Evolutionary conservation across 2,888 invertebrate species (phyloP).

Genomic region (Sclerodermus sp.): DNA sequence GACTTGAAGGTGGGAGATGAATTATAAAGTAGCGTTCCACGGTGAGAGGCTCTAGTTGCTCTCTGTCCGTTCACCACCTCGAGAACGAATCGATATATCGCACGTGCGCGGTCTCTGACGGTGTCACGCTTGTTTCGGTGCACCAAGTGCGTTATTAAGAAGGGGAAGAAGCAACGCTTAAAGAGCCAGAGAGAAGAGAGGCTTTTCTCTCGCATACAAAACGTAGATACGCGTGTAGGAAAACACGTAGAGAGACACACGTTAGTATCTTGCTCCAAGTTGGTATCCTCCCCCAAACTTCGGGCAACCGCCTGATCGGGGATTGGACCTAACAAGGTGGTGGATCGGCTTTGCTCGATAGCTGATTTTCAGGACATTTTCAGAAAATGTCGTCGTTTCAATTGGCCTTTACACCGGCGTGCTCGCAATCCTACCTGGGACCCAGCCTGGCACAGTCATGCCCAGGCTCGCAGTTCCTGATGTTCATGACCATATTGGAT

Average conservation of each 20-base stretch:
- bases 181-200: too few species aligned
- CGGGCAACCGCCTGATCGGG: too few species aligned
- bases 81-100: conserved; percentile 8
- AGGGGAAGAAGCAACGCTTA: too few species aligned
- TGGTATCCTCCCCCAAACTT: too few species aligned
- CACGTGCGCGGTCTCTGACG: conserved; percentile 7
- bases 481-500: conserved; percentile 70
- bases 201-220: too few species aligned
- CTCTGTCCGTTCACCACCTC: conserved; percentile 14
- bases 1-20: conserved; percentile 48
- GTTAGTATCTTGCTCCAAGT: too few species aligned
- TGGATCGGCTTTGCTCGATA: too few species aligned
- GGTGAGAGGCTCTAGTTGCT: conserved; percentile 52
- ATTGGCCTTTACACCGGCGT: conserved; percentile 49
- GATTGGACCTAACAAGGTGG: too few species aligned
- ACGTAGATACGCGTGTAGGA: too few species aligned
- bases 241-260: too few species aligned
- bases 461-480: conserved; percentile 63
- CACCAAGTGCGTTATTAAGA: neutral
- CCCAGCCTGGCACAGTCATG: conserved; percentile 65
- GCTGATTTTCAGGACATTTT: too few species aligned
- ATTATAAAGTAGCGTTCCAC: conserved; percentile 50
- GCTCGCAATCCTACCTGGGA: conserved; percentile 62
- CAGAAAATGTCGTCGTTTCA: conserved; percentile 42
- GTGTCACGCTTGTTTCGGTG: conserved; percentile 16